Conservation (phyloP, 2,113 vertebrate species). For the Amia ocellicauda region DNA sequence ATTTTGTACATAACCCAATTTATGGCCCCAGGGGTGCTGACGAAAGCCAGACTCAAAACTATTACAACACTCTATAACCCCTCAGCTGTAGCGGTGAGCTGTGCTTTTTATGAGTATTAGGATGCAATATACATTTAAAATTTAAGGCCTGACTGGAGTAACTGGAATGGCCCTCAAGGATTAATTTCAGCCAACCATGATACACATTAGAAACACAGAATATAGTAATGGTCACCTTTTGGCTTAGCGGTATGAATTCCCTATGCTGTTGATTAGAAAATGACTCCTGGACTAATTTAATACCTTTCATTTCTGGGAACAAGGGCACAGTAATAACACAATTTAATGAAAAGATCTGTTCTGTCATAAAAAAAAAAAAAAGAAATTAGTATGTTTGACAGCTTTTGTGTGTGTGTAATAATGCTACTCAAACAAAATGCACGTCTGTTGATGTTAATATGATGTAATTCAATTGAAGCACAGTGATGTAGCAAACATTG, state of each 20-base stretch:
- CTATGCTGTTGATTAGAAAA: constrained; percentile 18
- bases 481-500: too few species aligned
- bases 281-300: constrained; percentile 4
- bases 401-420: too few species aligned
- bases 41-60: constrained; percentile 7
- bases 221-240: background rate
- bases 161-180: constrained; percentile 5
- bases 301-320: background rate
- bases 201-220: constrained; percentile 10
- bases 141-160: background rate
- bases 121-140: constrained; percentile 26
- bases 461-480: background rate
- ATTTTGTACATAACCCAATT: constrained; percentile 19
- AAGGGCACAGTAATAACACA: background rate
- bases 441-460: background rate
- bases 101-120: constrained; percentile 18
- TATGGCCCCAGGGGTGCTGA: constrained; percentile 18
- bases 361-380: too few species aligned
- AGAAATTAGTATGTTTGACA: too few species aligned
- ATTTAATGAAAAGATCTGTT: background rate
- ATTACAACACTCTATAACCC: constrained; percentile 18
- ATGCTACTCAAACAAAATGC: constrained; percentile 3
- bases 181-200: background rate
- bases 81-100: background rate
- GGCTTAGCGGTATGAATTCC: background rate